These are phyloP conservation scores for Urocyon cinereoargenteus DNA, from an alignment of 2,797 vertebrate species.

Conservation along the genomic window DNA sequence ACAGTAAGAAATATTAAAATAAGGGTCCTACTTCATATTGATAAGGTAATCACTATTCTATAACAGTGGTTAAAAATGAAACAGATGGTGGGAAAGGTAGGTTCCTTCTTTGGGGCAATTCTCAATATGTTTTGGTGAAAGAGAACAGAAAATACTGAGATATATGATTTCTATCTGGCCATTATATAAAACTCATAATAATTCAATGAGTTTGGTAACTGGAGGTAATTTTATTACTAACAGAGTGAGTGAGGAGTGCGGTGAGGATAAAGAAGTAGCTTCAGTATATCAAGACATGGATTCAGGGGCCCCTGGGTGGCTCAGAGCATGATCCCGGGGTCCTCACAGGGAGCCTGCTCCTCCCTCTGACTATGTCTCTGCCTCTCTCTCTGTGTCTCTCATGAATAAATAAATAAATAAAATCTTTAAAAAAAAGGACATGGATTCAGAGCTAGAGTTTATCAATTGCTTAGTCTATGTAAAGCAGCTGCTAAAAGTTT, in stretches of 20 bases:
- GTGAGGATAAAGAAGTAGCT: not conserved
- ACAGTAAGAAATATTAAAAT: not conserved
- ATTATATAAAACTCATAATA: not conserved
- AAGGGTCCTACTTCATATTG: not conserved
- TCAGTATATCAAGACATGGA: not conserved
- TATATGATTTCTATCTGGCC: not conserved
- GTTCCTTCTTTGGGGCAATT: not conserved
- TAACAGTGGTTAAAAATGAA: not conserved
- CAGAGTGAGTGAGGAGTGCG: not conserved
- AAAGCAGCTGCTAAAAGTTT: not conserved
- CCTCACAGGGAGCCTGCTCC: too few species aligned
- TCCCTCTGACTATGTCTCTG: too few species aligned
- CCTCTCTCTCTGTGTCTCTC: too few species aligned
- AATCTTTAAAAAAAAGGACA: not conserved
- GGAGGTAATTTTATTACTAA: not conserved
- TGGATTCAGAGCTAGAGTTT: not conserved
- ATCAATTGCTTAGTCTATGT: not conserved
- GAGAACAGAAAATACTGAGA: constrained; percentile 19
- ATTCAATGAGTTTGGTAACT: not conserved
- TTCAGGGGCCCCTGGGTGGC: not conserved
- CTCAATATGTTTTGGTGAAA: not conserved
- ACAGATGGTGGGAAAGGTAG: not conserved
- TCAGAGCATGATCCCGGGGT: too few species aligned
- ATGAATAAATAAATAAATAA: too few species aligned
- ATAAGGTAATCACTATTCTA: not conserved